Evolutionary conservation across 2,888 invertebrate species (phyloP).

Genomic region (Lithophane socia): DNA sequence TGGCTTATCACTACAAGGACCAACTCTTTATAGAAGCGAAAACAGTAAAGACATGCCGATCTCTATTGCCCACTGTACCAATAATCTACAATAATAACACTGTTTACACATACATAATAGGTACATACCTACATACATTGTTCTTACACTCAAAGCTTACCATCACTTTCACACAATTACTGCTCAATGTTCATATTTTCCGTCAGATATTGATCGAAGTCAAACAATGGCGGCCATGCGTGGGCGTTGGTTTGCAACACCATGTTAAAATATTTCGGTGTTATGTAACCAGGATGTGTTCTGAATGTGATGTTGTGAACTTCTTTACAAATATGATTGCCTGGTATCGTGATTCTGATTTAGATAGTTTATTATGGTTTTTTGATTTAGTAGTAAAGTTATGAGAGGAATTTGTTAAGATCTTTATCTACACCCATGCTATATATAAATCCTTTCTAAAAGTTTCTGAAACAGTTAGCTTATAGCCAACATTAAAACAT

Average conservation of each 20-base stretch:
- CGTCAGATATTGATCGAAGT: constrained; percentile 64
- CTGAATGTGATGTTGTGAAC: constrained; percentile 54
- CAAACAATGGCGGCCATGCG: constrained; percentile 64
- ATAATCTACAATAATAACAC: constrained; percentile 26
- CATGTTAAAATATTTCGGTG: constrained; percentile 58
- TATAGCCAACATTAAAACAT: no score
- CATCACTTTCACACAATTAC: constrained; percentile 63
- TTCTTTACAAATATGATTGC: constrained; percentile 45
- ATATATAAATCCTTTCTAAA: no score
- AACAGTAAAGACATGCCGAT: not conserved
- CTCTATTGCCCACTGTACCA: not conserved
- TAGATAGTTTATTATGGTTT: constrained; percentile 20
- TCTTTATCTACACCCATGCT: no score
- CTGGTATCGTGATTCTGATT: constrained; percentile 45
- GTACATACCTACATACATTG: constrained; percentile 34
- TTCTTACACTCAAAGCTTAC: constrained; percentile 35
- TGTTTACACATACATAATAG: constrained; percentile 33
- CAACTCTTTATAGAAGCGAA: not conserved
- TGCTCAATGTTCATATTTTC: constrained; percentile 53
- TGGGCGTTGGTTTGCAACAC: constrained; percentile 66
- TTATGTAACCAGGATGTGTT: constrained; percentile 64
- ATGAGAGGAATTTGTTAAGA: not conserved
- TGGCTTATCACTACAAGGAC: not conserved
- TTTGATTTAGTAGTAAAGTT: not conserved
- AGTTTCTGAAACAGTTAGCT: no score